Evolutionary conservation across 2,888 invertebrate species (phyloP), one percentile per base, ranked within the genome.

Genomic region (Bombylius discolor): DNA sequence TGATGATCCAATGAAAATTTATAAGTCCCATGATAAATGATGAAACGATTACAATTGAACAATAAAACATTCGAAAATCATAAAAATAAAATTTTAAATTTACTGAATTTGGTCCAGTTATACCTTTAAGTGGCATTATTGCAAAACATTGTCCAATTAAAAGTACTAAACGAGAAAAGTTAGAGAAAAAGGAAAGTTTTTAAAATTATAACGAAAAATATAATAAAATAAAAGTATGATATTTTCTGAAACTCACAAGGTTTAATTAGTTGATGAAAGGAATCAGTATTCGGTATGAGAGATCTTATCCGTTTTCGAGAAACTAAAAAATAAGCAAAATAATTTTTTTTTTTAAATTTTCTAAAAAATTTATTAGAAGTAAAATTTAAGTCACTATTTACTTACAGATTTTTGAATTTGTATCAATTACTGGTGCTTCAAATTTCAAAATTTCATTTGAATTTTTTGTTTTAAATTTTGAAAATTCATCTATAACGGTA

Each of bases 141-240:
- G 72, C 74, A 55, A 78, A 76, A 48, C 69, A 70, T 60, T 77
- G 76, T 0, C 74, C 75, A 52, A 77, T 59, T 39, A 70, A 64
- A 23, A 78, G 65, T 34, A 76, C 73, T 9, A 74, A 72, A 32
- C 5, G 34, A 7, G 4, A 1, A 36, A 7, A 8, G 34, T 36
- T 8, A 36, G 2, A 36, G 8, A 36, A 36, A 36, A 36, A 36
- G 34, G 34, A 36, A 5, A 36, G 34, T 36, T 36, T 36, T 36
- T 6, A 11, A 42, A 42, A 5, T 42, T 11, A 5, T 42, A 42
- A 11, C 8, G 8, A 11, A 11, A 11, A 42, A 42, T 11, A 11
- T 42, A 11, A 42, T 42, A 7, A 11, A 4, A 42, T 42, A 11
- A 1, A 42, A 42, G 4, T 42, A 42, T 9, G 39, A 9, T 39